Evolutionary conservation across 2,113 vertebrate species (phyloP).

Genomic region (Mastomys coucha): DNA sequence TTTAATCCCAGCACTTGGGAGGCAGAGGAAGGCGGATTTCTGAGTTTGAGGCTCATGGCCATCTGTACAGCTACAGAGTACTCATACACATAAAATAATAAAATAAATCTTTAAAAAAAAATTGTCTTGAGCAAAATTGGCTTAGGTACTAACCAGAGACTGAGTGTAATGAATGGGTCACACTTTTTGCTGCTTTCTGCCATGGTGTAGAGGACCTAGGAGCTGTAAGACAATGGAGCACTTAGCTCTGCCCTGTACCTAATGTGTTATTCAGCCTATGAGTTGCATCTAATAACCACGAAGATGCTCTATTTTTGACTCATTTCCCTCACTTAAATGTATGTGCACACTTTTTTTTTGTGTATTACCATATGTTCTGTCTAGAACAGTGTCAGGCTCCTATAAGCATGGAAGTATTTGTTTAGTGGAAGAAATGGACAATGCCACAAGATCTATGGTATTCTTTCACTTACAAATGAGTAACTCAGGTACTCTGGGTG

Average conservation of each 20-base stretch:
- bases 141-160: no score
- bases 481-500: not conserved
- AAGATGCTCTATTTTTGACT: constrained; percentile 23
- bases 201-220: constrained; percentile 18
- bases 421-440: constrained; percentile 38
- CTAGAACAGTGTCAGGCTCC: not conserved
- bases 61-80: no score
- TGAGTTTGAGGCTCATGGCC: no score
- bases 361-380: constrained; percentile 11
- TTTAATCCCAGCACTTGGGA: no score
- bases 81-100: no score
- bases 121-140: no score
- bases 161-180: not conserved
- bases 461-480: not conserved
- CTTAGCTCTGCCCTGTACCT: not conserved
- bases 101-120: no score
- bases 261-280: constrained; percentile 1
- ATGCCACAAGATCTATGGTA: not conserved
- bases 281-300: constrained; percentile 21
- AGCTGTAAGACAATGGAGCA: not conserved
- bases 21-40: no score
- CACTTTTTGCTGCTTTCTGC: not conserved
- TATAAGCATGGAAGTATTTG: constrained; percentile 13
- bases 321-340: not conserved
- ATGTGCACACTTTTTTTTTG: not conserved